Conservation (phyloP, 2,888 invertebrate genomes). For the Bibio marci region DNA sequence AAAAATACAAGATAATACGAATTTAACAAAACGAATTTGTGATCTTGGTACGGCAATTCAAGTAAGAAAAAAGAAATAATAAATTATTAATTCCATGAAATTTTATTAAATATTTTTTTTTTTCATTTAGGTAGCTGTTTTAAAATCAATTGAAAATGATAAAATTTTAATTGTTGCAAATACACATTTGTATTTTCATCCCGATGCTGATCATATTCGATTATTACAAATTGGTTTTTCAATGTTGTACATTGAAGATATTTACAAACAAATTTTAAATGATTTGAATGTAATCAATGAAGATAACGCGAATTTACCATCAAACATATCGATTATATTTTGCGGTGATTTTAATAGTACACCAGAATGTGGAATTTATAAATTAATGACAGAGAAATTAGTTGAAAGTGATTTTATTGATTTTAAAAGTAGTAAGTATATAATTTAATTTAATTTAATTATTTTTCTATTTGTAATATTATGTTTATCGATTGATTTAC, state of each 20-base stretch:
- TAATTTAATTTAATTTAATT: constrained; percentile 5
- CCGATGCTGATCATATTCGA: constrained; percentile 77
- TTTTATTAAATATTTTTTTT: constrained; percentile 3
- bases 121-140: constrained; percentile 28
- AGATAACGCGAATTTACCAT: constrained; percentile 18
- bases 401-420: constrained; percentile 48
- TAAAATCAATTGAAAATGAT: constrained; percentile 38
- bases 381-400: constrained; percentile 51
- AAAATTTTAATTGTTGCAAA: constrained; percentile 56
- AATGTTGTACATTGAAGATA: constrained; percentile 48
- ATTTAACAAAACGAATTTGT: constrained; percentile 38
- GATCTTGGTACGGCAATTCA: constrained; percentile 51
- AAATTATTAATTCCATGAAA: constrained; percentile 3
- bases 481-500: not conserved
- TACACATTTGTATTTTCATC: constrained; percentile 88
- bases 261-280: constrained; percentile 24
- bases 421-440: constrained; percentile 61
- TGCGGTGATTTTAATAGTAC: constrained; percentile 90
- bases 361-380: constrained; percentile 66
- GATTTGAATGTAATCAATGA: constrained; percentile 14
- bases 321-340: constrained; percentile 56
- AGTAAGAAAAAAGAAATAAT: constrained; percentile 18
- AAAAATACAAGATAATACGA: constrained; percentile 37
- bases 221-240: constrained; percentile 65
- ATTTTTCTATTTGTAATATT: constrained; percentile 5